Evolutionary conservation across 2,113 vertebrate species (phyloP), one percentile per base, ranked within the genome.

Genomic region (Beaufortia kweichowensis): DNA sequence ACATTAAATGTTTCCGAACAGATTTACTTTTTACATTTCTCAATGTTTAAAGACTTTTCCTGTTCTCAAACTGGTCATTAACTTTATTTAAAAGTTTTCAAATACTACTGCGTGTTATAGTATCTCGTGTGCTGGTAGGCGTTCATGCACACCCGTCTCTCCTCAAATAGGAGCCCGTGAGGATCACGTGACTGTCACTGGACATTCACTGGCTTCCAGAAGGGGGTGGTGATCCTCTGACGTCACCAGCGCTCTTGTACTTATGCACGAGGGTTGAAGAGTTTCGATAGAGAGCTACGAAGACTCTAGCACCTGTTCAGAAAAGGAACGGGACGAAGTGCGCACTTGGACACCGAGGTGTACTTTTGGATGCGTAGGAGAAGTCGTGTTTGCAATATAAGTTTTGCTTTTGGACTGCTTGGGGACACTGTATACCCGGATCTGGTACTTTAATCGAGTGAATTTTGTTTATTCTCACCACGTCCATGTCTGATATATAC

Each of bases 401-500:
- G 1, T 1, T 4, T 35, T 43, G 21, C 48, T 35, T 50, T 11
- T 53, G 33, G 7, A 23, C 26, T 1, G 15, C 17, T 10, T 8
- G 43, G 39, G 15, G 19, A 69, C 19, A 19, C 39, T 8, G 17
- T 35, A 11, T 28, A 57, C 48, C 3, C 4, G 50, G 3, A 71
- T 35, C 67, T 33, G 29, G 24, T 14, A 3, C 14, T 70, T 64
- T 64, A 41, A 14, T 6, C 35, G 21, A 33, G 61, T 43, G 53
- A 46, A 31, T 74, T 24, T 50, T 31, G 12, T 10, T 17, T 41
- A 71, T 41, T n/a, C 26, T 23, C 76, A 12, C 87, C 85, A 85
- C 76, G 84, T 93, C 92, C 33, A 96, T 96, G 95, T 95, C 94
- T 90, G 92, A 94, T 89, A 93, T 96, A 84, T 96, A 95, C 90